Percentiles rank a stretch among this genome's conserved stretches.
Conservation (phyloP, 2,888 invertebrate species). For the Apodemia hepburni region DNA sequence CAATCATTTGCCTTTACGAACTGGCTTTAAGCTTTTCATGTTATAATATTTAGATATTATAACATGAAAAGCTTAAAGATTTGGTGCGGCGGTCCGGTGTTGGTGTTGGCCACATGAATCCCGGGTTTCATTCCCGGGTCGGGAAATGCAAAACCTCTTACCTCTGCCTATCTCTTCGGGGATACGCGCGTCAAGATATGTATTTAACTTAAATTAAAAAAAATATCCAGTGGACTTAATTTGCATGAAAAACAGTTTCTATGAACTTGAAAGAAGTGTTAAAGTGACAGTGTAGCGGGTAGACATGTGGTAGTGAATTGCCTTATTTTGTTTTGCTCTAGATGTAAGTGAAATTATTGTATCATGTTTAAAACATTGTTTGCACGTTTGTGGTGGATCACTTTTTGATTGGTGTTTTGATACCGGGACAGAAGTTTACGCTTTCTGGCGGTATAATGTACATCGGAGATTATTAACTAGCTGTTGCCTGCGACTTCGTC, state of each 20-base stretch:
- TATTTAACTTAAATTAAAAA: background rate
- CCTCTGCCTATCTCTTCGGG: too few relatives aligned
- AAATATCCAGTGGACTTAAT: slow-evolving; percentile 28
- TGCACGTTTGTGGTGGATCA: slow-evolving; percentile 10
- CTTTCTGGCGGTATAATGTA: background rate
- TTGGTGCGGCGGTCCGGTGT: too few relatives aligned
- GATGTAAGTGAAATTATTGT: slow-evolving; percentile 62
- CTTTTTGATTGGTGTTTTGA: background rate
- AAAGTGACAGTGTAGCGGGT: slow-evolving; percentile 43
- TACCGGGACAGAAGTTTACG: background rate
- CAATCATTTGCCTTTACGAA: too few relatives aligned
- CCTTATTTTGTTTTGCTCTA: slow-evolving; percentile 76
- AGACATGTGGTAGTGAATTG: slow-evolving; percentile 60
- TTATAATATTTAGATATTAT: too few relatives aligned
- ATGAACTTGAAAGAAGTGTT: slow-evolving; percentile 30
- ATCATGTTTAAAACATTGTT: slow-evolving; percentile 46
- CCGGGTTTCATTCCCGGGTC: too few relatives aligned
- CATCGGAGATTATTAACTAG: too few relatives aligned
- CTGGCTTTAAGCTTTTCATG: too few relatives aligned
- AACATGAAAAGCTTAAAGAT: too few relatives aligned
- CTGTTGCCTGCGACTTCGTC: too few relatives aligned
- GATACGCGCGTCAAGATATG: too few relatives aligned
- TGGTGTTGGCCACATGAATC: too few relatives aligned
- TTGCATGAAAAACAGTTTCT: slow-evolving; percentile 32
- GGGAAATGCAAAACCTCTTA: too few relatives aligned